Conservation (phyloP, 2,113 vertebrate species). For the Thalassoma bifasciatum region DNA sequence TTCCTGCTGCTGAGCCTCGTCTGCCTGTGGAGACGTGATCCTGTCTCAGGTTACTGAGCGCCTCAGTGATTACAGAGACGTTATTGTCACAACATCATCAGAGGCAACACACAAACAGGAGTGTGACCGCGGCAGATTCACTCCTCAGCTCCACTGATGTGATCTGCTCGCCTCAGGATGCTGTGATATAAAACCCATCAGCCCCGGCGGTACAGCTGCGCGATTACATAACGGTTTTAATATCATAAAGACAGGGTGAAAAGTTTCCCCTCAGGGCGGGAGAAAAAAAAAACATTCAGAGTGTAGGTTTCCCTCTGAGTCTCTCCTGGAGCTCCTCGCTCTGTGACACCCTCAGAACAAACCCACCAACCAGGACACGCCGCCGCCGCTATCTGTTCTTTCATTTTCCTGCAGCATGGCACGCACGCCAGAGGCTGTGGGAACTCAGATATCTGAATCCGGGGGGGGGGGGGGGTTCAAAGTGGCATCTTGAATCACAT, state of each 20-base stretch:
- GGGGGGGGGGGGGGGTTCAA: background rate
- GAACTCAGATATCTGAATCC: background rate
- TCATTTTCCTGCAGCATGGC: background rate
- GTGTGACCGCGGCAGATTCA: background rate
- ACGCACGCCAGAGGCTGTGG: background rate
- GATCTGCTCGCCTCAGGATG: slow-evolving; percentile 4
- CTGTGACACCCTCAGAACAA: background rate
- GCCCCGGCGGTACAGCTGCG: background rate
- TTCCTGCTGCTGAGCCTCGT: no score
- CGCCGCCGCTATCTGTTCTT: background rate
- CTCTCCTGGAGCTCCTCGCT: background rate
- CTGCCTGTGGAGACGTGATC: background rate
- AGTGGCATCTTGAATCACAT: slow-evolving; percentile 8
- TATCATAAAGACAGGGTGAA: background rate
- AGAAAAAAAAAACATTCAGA: slow-evolving; percentile 6
- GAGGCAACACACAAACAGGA: no score
- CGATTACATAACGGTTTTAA: slow-evolving; percentile 25
- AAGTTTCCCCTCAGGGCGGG: background rate
- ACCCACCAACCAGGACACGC: background rate
- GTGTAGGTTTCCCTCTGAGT: background rate
- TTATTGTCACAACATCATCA: background rate
- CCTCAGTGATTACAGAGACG: background rate
- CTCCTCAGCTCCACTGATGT: slow-evolving; percentile 2
- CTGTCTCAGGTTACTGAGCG: background rate
- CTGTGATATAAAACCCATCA: background rate